These are phyloP conservation scores for Drosophila lutescens DNA, from an alignment of 2,888 invertebrate species.

Conservation along the genomic window DNA sequence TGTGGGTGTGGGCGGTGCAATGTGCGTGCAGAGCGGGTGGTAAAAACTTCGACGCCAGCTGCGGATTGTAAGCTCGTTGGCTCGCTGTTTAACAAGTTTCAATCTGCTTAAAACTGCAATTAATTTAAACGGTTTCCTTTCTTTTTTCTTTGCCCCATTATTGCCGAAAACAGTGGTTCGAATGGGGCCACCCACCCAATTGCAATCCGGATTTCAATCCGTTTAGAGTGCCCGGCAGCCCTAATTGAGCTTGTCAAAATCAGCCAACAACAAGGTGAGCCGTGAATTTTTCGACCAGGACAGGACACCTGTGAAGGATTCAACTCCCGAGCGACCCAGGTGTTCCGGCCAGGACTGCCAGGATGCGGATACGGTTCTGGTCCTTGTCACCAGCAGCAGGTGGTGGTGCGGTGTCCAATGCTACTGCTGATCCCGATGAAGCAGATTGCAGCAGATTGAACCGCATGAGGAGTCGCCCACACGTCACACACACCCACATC, in stretches of 20 bases:
- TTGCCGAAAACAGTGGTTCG: conserved; percentile 27
- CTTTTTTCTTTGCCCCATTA: conserved; percentile 51
- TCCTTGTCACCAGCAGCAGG: conserved; percentile 63
- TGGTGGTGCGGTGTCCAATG: conserved; percentile 26
- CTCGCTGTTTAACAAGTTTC: conserved; percentile 66
- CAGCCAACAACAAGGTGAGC: conserved; percentile 47
- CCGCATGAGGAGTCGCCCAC: conserved; percentile 31
- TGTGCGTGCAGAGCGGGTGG: conserved; percentile 57
- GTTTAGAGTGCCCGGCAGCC: conserved; percentile 33
- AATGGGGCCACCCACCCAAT: neutral
- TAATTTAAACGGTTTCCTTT: conserved; percentile 65
- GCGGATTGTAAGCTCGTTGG: conserved; percentile 43
- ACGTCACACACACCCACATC: conserved; percentile 9
- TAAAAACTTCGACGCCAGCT: conserved; percentile 34
- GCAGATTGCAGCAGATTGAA: conserved; percentile 49
- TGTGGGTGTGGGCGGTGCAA: conserved; percentile 31
- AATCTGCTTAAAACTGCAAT: conserved; percentile 78
- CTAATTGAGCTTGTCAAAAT: conserved; percentile 78
- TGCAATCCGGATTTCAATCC: conserved; percentile 25
- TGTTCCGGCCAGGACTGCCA: conserved; percentile 2
- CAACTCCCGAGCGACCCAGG: conserved; percentile 11
- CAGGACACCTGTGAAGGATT: conserved; percentile 30
- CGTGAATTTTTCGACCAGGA: conserved; percentile 11
- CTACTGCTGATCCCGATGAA: conserved; percentile 28
- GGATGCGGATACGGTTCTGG: conserved; percentile 25